Evolutionary conservation across 2,888 invertebrate species (phyloP).

Genomic region (Ceraclea dissimilis): DNA sequence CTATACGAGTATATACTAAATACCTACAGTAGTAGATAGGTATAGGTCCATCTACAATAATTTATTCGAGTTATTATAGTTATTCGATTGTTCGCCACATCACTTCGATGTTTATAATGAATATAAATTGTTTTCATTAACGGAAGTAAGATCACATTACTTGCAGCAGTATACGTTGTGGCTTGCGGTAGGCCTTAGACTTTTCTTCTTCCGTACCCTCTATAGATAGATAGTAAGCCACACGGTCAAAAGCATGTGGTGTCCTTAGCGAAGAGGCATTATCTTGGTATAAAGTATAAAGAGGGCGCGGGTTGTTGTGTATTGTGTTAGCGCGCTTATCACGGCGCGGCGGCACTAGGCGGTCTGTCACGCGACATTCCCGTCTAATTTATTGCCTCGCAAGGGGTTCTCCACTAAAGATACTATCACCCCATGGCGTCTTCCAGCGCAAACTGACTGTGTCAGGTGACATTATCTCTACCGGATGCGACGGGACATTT

Average conservation of each 20-base stretch:
- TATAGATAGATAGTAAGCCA: neutral
- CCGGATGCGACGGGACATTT: constrained; percentile 15
- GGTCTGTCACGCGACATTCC: constrained; percentile 23
- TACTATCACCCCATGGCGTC: constrained; percentile 21
- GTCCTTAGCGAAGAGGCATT: neutral
- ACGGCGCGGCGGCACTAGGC: constrained; percentile 19
- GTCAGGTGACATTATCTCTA: constrained; percentile 23
- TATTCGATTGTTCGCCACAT: too few relatives aligned
- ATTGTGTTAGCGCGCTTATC: constrained; percentile 15
- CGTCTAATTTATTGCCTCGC: constrained; percentile 25
- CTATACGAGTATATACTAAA: too few relatives aligned
- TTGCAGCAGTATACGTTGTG: neutral
- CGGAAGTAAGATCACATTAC: too few relatives aligned
- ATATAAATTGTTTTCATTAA: neutral
- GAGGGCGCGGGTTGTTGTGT: neutral
- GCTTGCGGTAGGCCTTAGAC: neutral
- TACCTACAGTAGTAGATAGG: too few relatives aligned
- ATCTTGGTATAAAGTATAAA: neutral
- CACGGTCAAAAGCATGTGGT: neutral
- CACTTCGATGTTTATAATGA: neutral
- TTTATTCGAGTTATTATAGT: too few relatives aligned
- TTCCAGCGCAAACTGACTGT: constrained; percentile 12
- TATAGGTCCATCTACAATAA: too few relatives aligned
- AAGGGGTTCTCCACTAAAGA: constrained; percentile 18
- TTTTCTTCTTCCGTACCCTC: neutral